Evolutionary conservation across 2,888 invertebrate species (phyloP), one percentile per base, ranked within the genome.

Genomic region (Dicycla oo): DNA sequence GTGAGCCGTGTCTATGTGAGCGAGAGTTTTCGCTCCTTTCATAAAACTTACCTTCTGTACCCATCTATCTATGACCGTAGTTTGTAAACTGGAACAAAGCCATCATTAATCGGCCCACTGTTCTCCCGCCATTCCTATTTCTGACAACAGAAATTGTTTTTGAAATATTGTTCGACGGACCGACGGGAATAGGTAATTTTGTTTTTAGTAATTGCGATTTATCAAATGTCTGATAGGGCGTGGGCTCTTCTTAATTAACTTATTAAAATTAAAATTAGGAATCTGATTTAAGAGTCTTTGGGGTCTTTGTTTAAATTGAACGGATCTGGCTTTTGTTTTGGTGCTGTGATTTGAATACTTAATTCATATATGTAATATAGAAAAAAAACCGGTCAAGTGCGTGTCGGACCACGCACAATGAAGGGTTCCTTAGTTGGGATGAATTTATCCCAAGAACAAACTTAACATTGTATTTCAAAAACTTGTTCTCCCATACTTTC

Each of bases 81-180:
- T 78, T 69, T 75, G 63, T 66, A 79, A 84, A 86, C 85, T 81
- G 80, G 75, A 75, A 87, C 74, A 84, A 82, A 86, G 80, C 78
- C 66, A 86, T 86, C 89, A 89, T 89, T 88, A 89, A 89, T 89
- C 88, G 87, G 75, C 45, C 61, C 79, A 84, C 40, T 60, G 74
- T 71, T 85, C 83, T 82, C 76, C 78, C 80, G 84, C 85, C 87
- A 88, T 88, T 84, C 85, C 83, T 88, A 87, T 89, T 90, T 88
- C 88, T 87, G 81, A 84, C 82, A 76, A 83, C 84, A 88, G 85
- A 87, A 88, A 89, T 89, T 87, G 89, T 88, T 89, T 84, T 83
- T 83, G 82, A 87, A 88, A 89, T 85, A 87, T 84, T 81, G 80
- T 86, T 85, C 80, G 80, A 81, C 78, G 73, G 64, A 68, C 74